phyloP scores from a whole-genome alignment of 2,797 vertebrate genomes.

The Fistularia tabacaria region DNA sequence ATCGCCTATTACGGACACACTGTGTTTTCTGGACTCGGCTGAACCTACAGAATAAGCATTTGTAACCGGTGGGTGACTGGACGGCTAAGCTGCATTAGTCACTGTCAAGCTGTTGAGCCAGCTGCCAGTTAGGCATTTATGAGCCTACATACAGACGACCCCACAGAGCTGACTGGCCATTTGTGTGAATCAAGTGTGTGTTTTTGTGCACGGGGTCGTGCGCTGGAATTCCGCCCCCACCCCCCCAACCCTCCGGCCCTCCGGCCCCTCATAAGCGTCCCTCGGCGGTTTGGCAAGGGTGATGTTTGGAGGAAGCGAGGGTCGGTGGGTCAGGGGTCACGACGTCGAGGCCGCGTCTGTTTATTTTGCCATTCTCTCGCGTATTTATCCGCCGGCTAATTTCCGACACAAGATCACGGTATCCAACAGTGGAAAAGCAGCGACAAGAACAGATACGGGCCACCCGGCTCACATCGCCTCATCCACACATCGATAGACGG shows the following conservation, averaged over 20 bases:
- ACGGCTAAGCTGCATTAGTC: conserved; percentile 27
- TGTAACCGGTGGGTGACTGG: conserved; percentile 23
- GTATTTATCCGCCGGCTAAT: no score
- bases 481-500: conserved; percentile 3
- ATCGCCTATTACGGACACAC: not conserved
- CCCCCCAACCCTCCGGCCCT: not conserved
- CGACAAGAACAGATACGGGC: not conserved
- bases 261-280: no score
- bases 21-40: not conserved
- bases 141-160: conserved; percentile 28
- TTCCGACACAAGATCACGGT: no score
- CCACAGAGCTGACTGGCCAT: conserved; percentile 41
- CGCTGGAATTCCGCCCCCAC: conserved; percentile 51
- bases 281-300: conserved; percentile 18
- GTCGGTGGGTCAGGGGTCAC: not conserved
- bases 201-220: conserved; percentile 22
- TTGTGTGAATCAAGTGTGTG: conserved; percentile 16
- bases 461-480: conserved; percentile 4
- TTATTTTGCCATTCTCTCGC: not conserved
- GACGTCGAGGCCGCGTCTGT: not conserved
- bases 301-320: conserved; percentile 21
- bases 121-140: conserved; percentile 52
- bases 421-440: not conserved
- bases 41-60: not conserved
- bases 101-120: conserved; percentile 37